phyloP scores from a whole-genome alignment of 92 coral and sea anemone genomes.

The Epizoanthus illoricatus region DNA sequence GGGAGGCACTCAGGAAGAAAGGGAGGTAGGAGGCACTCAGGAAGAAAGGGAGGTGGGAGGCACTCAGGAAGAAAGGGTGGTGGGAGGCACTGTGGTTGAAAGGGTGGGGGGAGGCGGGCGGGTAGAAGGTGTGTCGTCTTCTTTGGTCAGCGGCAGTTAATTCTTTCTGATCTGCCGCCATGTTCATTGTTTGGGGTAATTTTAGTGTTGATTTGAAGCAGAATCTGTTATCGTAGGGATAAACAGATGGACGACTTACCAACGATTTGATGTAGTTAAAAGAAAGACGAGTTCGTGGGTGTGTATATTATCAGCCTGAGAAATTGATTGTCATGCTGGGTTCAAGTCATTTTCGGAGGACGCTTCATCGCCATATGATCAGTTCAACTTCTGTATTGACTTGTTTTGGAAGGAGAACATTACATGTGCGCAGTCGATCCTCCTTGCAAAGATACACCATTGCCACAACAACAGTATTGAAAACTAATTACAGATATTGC shows the following conservation, averaged over 20 bases:
- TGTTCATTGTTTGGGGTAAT: too few relatives aligned
- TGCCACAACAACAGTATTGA: background rate
- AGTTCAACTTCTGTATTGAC: background rate
- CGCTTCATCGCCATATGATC: slow-evolving; percentile 1
- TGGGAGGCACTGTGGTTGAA: too few relatives aligned
- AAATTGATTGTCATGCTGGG: background rate
- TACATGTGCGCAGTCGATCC: background rate
- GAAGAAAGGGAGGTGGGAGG: too few relatives aligned
- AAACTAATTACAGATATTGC: background rate
- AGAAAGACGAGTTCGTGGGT: too few relatives aligned
- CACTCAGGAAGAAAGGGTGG: too few relatives aligned
- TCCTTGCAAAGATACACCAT: background rate
- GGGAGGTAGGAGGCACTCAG: too few relatives aligned
- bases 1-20: too few relatives aligned
- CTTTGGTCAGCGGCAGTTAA: background rate
- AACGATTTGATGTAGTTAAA: background rate
- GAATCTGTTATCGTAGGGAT: too few relatives aligned
- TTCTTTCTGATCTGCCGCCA: too few relatives aligned
- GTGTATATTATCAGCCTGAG: background rate
- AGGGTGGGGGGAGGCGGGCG: too few relatives aligned
- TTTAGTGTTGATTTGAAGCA: too few relatives aligned
- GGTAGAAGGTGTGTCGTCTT: too few relatives aligned
- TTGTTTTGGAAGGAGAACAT: background rate
- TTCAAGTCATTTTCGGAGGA: background rate
- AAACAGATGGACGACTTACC: slow-evolving; percentile 8